phyloP scores from a whole-genome alignment of 2,113 vertebrate species.

The Colossoma macropomum region DNA sequence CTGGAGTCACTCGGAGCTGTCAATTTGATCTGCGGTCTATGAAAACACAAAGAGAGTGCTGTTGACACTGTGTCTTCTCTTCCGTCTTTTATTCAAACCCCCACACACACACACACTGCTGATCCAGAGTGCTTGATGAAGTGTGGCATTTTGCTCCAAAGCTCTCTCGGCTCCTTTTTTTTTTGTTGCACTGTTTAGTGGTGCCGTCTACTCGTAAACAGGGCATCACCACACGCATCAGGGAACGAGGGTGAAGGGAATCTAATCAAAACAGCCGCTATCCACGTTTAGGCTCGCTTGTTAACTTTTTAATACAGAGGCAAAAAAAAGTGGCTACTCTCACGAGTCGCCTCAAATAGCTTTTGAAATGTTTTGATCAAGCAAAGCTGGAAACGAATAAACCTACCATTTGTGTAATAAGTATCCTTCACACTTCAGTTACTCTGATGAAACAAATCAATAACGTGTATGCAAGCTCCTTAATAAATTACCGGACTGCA shows the following conservation, averaged over 20 bases:
- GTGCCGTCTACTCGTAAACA: conserved; percentile 29
- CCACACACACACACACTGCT: conserved; percentile 10
- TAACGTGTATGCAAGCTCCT: no score
- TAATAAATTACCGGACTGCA: no score
- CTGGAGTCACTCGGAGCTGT: conserved; percentile 27
- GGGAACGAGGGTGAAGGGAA: not conserved
- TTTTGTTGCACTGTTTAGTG: not conserved
- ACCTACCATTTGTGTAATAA: no score
- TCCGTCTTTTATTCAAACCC: not conserved
- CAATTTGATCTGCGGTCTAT: conserved; percentile 29
- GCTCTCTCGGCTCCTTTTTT: not conserved
- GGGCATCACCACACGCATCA: not conserved
- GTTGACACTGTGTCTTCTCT: conserved; percentile 6
- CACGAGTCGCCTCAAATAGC: not conserved
- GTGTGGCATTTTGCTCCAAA: conserved; percentile 15
- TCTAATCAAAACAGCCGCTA: not conserved
- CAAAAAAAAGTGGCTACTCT: not conserved
- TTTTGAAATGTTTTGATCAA: not conserved
- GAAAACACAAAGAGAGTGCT: not conserved
- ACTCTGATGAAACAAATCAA: no score
- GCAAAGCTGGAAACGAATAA: no score
- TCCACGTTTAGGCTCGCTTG: not conserved
- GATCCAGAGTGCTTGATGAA: conserved; percentile 41
- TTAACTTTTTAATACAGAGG: not conserved
- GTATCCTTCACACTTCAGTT: no score